Evolutionary conservation across 2,888 invertebrate species (phyloP).

Genomic region (Mactromeris polynyma): DNA sequence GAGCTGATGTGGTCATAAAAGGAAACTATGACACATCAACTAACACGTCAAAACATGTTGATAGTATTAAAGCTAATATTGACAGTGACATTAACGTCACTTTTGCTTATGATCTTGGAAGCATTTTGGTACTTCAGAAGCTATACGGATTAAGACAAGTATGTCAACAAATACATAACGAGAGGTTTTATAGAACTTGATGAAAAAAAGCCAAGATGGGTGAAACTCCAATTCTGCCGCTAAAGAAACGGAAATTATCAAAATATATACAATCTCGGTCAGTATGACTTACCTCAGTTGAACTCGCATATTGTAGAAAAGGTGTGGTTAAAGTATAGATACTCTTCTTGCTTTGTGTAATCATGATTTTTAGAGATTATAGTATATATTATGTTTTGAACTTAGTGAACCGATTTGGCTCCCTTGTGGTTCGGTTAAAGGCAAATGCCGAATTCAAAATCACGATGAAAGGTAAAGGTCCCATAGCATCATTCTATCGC

Average conservation of each 20-base stretch:
- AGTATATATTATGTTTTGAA: conserved; percentile 6
- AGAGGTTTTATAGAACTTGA: conserved; percentile 76
- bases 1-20: conserved; percentile 57
- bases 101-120: conserved; percentile 68
- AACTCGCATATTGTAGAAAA: conserved; percentile 1
- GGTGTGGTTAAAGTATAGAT: conserved; percentile 12
- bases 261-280: conserved; percentile 18
- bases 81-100: conserved; percentile 58
- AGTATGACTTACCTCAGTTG: neutral
- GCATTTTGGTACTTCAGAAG: conserved; percentile 70
- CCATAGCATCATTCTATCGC: neutral
- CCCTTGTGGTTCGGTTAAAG: neutral
- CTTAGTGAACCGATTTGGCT: neutral
- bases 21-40: conserved; percentile 39
- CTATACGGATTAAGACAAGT: conserved; percentile 78
- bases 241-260: conserved; percentile 15
- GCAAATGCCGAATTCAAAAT: neutral
- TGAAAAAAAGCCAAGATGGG: neutral
- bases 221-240: neutral
- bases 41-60: conserved; percentile 55
- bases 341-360: neutral
- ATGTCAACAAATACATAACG: conserved; percentile 83
- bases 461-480: conserved; percentile 3
- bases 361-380: neutral
- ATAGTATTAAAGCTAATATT: conserved; percentile 58